Conservation (phyloP, 2,888 invertebrate genomes). For the Nasonovia ribisnigri region DNA sequence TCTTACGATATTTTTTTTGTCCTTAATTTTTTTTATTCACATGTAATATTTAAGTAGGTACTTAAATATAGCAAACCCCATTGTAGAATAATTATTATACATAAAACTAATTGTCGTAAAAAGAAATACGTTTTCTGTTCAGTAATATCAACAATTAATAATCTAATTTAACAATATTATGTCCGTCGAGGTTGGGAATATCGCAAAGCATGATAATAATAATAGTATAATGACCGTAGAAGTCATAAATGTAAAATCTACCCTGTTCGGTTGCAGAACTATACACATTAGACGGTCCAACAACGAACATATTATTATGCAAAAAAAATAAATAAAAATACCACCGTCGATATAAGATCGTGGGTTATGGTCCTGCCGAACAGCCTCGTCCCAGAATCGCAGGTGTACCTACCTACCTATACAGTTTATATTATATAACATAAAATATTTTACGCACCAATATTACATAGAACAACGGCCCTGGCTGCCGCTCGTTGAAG, state of each 20-base stretch:
- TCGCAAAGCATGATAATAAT: neutral
- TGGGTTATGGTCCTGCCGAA: neutral
- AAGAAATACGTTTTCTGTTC: neutral
- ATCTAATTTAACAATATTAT: neutral
- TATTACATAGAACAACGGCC: neutral
- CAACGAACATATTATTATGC: neutral
- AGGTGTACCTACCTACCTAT: neutral
- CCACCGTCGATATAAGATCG: neutral
- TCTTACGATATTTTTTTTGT: neutral
- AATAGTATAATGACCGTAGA: too few species aligned
- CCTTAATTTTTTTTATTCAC: neutral
- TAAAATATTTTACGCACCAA: neutral
- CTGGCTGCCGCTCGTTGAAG: neutral
- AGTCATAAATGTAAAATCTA: neutral
- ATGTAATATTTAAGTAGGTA: neutral
- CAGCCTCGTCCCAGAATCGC: neutral
- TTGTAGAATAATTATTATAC: neutral
- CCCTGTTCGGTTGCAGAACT: neutral
- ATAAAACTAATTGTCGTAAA: too few species aligned
- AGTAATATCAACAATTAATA: neutral
- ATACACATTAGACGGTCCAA: neutral
- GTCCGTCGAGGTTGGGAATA: neutral
- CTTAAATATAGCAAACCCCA: neutral
- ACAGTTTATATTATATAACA: too few species aligned
- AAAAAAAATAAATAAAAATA: neutral